phyloP scores from a whole-genome alignment of 1,140 invertebrate species.

The Palaemon carinicauda region DNA sequence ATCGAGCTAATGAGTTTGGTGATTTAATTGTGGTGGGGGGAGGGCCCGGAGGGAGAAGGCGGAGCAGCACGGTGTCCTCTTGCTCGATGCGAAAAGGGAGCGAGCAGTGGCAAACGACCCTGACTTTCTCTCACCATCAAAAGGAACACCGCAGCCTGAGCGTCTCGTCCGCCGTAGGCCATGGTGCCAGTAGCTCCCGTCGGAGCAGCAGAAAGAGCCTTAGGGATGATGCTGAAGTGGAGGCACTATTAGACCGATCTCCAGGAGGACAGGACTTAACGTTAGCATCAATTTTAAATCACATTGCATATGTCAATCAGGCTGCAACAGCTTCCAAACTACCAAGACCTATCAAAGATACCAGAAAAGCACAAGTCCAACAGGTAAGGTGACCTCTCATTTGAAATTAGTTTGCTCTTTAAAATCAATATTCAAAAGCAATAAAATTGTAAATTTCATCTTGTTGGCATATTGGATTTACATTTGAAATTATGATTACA shows the following conservation, averaged over 20 bases:
- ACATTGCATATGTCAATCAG: conserved; percentile 72
- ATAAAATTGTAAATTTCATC: too few relatives aligned
- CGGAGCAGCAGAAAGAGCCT: conserved; percentile 47
- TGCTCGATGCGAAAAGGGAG: conserved; percentile 55
- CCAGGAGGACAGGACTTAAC: conserved; percentile 61
- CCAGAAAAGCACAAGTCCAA: conserved; percentile 63
- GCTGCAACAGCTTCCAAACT: conserved; percentile 50
- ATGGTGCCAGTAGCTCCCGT: background rate
- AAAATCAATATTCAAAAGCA: background rate
- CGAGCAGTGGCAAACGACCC: conserved; percentile 17
- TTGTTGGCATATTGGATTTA: too few relatives aligned
- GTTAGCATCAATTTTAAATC: conserved; percentile 71
- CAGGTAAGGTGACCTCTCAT: conserved; percentile 64
- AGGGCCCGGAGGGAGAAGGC: conserved; percentile 12
- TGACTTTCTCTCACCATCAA: background rate
- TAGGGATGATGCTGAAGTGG: conserved; percentile 45
- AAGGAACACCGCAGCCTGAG: conserved; percentile 9
- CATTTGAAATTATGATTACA: too few relatives aligned
- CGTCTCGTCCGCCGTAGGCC: conserved; percentile 12
- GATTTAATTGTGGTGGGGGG: background rate
- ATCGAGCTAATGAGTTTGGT: conserved; percentile 29
- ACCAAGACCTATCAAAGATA: conserved; percentile 60
- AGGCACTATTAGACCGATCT: background rate
- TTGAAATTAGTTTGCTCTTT: background rate
- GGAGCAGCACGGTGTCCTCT: conserved; percentile 47